Evolutionary conservation across 2,888 invertebrate genomes (phyloP).

Genomic region (Apoderus coryli): DNA sequence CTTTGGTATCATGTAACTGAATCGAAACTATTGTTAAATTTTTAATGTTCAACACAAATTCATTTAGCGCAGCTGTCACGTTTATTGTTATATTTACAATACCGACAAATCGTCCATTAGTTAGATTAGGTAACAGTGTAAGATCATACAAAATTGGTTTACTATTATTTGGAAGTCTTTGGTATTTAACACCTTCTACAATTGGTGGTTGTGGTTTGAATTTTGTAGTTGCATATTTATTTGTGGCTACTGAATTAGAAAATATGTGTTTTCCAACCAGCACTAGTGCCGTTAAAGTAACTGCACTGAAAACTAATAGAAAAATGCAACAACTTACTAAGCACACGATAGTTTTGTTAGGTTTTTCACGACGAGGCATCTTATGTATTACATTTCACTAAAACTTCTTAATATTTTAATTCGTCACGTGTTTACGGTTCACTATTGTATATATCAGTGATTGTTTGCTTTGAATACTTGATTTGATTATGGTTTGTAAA

Average conservation of each 20-base stretch:
- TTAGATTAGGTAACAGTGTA: conserved; percentile 46
- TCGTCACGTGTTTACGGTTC: too few relatives aligned
- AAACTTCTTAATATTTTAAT: too few relatives aligned
- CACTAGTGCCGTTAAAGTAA: conserved; percentile 27
- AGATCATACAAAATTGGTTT: conserved; percentile 49
- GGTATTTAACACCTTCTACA: background rate
- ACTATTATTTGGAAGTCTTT: conserved; percentile 42
- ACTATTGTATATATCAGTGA: too few relatives aligned
- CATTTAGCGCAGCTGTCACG: conserved; percentile 23
- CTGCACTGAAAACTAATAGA: conserved; percentile 26
- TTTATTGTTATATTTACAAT: conserved; percentile 38
- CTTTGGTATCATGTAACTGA: conserved; percentile 16
- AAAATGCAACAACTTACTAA: conserved; percentile 28
- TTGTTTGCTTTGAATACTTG: too few relatives aligned
- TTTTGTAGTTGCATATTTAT: background rate
- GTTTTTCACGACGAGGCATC: too few relatives aligned
- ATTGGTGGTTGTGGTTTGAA: background rate
- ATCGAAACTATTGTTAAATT: conserved; percentile 23
- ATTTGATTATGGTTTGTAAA: too few relatives aligned
- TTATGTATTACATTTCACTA: too few relatives aligned
- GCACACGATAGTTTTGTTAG: conserved; percentile 18
- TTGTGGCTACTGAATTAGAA: conserved; percentile 15
- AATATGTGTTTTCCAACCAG: conserved; percentile 26
- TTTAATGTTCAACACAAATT: conserved; percentile 25
- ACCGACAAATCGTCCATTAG: conserved; percentile 42